Conservation (phyloP, 2,888 invertebrate species). For the Euspilapteryx auroguttella region DNA sequence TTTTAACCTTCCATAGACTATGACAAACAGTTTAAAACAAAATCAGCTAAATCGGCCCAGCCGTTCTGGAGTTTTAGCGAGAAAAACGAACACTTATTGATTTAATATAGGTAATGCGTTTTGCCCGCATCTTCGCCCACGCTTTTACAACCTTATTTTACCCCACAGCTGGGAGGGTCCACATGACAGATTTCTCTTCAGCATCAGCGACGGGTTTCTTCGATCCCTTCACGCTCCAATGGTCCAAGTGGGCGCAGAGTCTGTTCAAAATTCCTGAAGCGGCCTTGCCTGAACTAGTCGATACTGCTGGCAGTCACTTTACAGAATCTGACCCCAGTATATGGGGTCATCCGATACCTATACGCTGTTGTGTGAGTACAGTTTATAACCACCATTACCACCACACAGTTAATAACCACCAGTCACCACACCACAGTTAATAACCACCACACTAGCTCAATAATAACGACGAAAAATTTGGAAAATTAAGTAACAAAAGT, state of each 20-base stretch:
- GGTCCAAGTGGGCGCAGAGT: conserved; percentile 74
- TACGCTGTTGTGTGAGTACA: conserved; percentile 72
- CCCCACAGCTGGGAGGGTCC: conserved; percentile 47
- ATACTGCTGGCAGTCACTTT: conserved; percentile 73
- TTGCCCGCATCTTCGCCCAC: background rate
- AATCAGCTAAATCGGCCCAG: too few species aligned
- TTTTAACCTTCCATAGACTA: too few species aligned
- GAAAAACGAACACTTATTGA: too few species aligned
- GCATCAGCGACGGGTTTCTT: conserved; percentile 91
- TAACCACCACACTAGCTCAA: too few species aligned
- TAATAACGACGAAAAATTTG: too few species aligned
- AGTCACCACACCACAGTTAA: too few species aligned
- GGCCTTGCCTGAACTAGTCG: conserved; percentile 80
- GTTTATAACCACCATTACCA: too few species aligned
- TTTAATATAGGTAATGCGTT: too few species aligned
- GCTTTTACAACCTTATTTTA: background rate
- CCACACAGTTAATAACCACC: too few species aligned
- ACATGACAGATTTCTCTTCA: conserved; percentile 87
- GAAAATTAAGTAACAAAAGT: too few species aligned
- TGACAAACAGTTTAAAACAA: too few species aligned
- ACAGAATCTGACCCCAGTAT: conserved; percentile 66
- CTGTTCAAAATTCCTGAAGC: conserved; percentile 73
- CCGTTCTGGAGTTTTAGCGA: too few species aligned
- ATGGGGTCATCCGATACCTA: conserved; percentile 79
- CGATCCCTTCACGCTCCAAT: conserved; percentile 88